Conservation (phyloP, 2,113 vertebrate genomes). For the Progne subis region DNA sequence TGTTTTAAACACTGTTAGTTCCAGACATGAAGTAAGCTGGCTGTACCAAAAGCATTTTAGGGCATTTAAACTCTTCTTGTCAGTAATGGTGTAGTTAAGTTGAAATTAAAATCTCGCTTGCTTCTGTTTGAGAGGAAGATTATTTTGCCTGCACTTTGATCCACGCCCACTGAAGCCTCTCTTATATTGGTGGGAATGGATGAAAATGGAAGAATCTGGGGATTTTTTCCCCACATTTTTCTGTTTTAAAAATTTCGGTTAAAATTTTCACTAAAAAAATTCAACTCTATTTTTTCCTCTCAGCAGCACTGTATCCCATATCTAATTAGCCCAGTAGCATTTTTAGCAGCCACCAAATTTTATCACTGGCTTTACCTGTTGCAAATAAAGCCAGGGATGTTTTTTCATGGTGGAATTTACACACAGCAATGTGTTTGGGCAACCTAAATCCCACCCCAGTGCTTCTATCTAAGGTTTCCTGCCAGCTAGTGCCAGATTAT, state of each 20-base stretch:
- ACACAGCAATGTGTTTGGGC: rapidly evolving
- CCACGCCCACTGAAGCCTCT: not conserved
- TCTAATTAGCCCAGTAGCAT: not conserved
- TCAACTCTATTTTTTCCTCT: not conserved
- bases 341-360: not conserved
- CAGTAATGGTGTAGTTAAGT: not conserved
- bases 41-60: not conserved
- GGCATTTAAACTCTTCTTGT: not conserved
- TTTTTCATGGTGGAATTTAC: not conserved
- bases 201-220: not conserved
- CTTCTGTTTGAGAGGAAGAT: not conserved
- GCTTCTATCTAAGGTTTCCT: not conserved
- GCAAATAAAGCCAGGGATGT: not conserved
- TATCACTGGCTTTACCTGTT: not conserved
- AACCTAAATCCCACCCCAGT: not conserved
- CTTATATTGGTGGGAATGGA: not conserved
- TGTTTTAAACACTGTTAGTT: not conserved
- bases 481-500: rapidly evolving
- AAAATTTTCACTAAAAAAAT: not conserved
- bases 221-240: rapidly evolving
- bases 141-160: not conserved
- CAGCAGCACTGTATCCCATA: rapidly evolving
- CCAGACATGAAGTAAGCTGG: not conserved
- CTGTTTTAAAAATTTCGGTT: not conserved
- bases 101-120: not conserved